Evolutionary conservation across 2,888 invertebrate genomes (phyloP).

Genomic region (Eremobia ochroleuca): DNA sequence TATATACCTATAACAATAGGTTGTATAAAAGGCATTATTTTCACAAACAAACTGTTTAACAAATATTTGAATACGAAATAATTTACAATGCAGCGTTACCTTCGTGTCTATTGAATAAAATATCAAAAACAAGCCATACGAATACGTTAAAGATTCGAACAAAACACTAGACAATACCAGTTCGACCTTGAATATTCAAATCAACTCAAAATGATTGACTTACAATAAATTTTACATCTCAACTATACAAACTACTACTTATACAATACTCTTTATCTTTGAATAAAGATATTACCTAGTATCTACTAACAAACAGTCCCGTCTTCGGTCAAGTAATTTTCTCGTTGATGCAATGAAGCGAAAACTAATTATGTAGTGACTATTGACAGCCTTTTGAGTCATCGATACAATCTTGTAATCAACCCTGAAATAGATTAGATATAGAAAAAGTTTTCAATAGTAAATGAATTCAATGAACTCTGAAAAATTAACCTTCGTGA

Average conservation of each 20-base stretch:
- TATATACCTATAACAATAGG: neutral
- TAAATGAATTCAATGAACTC: conserved; percentile 55
- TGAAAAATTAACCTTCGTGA: conserved; percentile 38
- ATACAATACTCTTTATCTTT: conserved; percentile 24
- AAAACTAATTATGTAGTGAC: conserved; percentile 57
- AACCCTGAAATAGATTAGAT: conserved; percentile 59
- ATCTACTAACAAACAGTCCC: conserved; percentile 15
- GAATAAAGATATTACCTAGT: conserved; percentile 15
- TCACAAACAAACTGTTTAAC: neutral
- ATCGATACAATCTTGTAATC: conserved; percentile 51
- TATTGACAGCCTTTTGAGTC: conserved; percentile 54
- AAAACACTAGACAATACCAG: conserved; percentile 33
- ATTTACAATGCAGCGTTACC: conserved; percentile 22
- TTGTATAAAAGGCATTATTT: conserved; percentile 9
- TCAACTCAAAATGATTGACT: conserved; percentile 53
- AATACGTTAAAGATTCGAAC: conserved; percentile 28
- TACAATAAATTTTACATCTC: conserved; percentile 37
- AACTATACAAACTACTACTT: conserved; percentile 22
- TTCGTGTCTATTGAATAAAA: conserved; percentile 32
- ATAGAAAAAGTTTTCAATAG: conserved; percentile 51
- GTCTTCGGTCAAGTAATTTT: conserved; percentile 47
- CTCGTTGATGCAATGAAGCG: conserved; percentile 53
- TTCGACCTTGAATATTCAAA: conserved; percentile 59
- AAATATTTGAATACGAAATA: conserved; percentile 8
- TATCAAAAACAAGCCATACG: conserved; percentile 10